A percentile compares a stretch with the other conserved stretches of the same genome.
Conservation (phyloP, 2,888 invertebrate species). For the Tigriopus californicus region DNA sequence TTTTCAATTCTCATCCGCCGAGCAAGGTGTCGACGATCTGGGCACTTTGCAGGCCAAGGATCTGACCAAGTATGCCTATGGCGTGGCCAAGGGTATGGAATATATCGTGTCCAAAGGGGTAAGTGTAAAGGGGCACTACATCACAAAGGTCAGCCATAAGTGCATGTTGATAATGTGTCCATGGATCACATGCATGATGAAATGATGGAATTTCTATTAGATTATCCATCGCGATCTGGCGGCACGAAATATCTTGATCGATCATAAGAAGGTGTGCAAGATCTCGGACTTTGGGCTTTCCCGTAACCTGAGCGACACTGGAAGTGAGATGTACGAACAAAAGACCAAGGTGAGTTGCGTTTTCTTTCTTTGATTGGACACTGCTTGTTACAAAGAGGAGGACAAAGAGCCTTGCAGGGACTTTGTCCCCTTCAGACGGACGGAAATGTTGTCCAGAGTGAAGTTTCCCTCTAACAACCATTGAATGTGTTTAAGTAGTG, state of each 20-base stretch:
- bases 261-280: constrained; percentile 67
- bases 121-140: constrained; percentile 25
- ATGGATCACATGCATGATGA: neutral
- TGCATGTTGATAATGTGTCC: too few species aligned
- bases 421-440: too few species aligned
- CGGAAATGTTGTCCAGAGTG: too few species aligned
- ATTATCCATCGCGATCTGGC: constrained; percentile 68
- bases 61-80: constrained; percentile 57
- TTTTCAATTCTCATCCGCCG: constrained; percentile 30
- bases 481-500: too few species aligned
- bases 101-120: constrained; percentile 61
- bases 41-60: constrained; percentile 46
- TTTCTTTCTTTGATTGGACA: neutral
- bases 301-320: constrained; percentile 29
- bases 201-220: constrained; percentile 32
- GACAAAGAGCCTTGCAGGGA: too few species aligned
- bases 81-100: constrained; percentile 67
- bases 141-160: neutral
- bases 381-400: too few species aligned
- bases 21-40: constrained; percentile 26
- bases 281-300: constrained; percentile 77
- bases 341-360: constrained; percentile 4
- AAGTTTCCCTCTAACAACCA: too few species aligned
- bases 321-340: constrained; percentile 10
- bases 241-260: constrained; percentile 59